These are phyloP conservation scores for Peromyscus aztecus DNA, from an alignment of 2,797 vertebrate species.

Conservation along the genomic window DNA sequence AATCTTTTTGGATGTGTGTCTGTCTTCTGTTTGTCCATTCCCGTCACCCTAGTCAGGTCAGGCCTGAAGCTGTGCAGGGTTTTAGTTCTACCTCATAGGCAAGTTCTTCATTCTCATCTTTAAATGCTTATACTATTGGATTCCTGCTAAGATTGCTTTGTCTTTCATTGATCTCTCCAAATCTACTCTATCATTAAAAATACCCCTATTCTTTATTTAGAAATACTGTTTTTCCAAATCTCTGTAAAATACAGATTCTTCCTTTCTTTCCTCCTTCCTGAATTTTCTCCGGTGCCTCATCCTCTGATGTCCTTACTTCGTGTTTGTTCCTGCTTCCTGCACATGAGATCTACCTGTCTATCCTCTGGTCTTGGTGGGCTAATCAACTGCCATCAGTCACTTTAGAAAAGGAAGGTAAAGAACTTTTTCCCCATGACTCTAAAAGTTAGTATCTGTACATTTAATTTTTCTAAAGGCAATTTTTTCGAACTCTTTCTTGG, in stretches of 20 bases:
- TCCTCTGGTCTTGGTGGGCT: neutral
- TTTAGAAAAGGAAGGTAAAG: neutral
- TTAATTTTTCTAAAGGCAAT: constrained; percentile 34
- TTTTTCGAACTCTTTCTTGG: neutral
- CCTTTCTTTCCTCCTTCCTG: neutral
- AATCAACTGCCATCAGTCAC: neutral
- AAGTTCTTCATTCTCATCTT: constrained; percentile 14
- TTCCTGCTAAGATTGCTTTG: neutral
- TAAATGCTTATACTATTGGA: neutral
- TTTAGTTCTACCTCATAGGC: neutral
- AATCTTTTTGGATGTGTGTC: neutral
- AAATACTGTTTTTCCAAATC: neutral
- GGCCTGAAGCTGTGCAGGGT: neutral
- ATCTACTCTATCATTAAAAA: neutral
- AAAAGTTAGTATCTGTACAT: constrained; percentile 1
- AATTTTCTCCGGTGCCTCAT: neutral
- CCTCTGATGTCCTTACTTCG: neutral
- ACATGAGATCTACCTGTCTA: neutral
- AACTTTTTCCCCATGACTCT: neutral
- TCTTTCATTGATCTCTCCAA: neutral
- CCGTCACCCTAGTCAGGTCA: neutral
- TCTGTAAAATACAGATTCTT: neutral
- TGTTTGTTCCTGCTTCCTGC: neutral
- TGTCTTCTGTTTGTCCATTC: neutral
- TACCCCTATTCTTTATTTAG: neutral